These are phyloP conservation scores for Megalops atlanticus DNA, from an alignment of 2,113 vertebrate genomes.

Conservation along the genomic window DNA sequence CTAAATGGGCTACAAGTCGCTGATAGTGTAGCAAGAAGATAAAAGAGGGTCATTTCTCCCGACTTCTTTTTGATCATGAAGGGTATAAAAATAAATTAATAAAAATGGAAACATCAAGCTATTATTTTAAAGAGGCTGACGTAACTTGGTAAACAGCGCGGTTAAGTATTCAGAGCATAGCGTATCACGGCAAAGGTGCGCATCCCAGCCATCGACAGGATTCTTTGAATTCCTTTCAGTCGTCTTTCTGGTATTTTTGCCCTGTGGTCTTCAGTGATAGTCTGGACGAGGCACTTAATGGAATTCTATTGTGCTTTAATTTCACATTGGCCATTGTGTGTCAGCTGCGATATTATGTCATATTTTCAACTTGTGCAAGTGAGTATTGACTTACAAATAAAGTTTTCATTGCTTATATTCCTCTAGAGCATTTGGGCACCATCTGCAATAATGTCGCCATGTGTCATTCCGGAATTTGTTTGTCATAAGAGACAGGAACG, in stretches of 20 bases:
- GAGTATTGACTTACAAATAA: too few relatives aligned
- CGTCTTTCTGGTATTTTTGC: neutral
- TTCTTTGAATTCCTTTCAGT: neutral
- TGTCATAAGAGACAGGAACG: neutral
- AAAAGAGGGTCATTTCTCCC: conserved; percentile 43
- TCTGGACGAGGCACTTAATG: neutral
- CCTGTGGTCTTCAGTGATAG: neutral
- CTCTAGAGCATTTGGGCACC: neutral
- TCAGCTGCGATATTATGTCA: neutral
- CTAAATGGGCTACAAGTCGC: conserved; percentile 55
- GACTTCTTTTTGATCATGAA: conserved; percentile 29
- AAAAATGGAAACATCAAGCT: neutral
- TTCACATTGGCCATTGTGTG: neutral
- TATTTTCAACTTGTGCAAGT: too few relatives aligned
- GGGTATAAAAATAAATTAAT: conserved; percentile 34
- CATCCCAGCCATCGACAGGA: too few relatives aligned
- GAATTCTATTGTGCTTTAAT: neutral
- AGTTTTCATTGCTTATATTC: too few relatives aligned
- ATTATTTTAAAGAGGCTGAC: conserved; percentile 1
- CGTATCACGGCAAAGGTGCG: too few relatives aligned
- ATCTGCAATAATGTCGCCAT: neutral
- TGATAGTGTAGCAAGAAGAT: conserved; percentile 51
- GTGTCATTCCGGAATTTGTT: neutral
- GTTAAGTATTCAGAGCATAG: neutral
- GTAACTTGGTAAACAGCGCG: neutral